These are phyloP conservation scores for Hirundo rustica DNA, from an alignment of 2,797 vertebrate species.

Conservation along the genomic window DNA sequence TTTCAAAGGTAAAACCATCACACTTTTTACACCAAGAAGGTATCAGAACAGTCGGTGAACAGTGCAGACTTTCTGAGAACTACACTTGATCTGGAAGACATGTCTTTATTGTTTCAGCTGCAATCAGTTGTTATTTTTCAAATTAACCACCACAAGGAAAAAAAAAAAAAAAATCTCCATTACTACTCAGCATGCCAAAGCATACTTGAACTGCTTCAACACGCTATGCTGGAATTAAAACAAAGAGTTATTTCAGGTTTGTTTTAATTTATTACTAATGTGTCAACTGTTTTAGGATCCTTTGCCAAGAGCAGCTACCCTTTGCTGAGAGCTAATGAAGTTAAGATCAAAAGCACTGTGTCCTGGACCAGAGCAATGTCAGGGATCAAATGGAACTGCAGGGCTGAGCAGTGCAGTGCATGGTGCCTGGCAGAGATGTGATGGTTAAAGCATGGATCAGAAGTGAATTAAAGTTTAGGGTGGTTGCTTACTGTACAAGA, in stretches of 20 bases:
- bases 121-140: background rate
- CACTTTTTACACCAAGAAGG: background rate
- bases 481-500: background rate
- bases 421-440: accelerated
- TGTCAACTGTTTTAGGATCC: background rate
- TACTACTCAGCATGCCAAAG: slow-evolving; percentile 19
- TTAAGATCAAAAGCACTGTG: slow-evolving; percentile 5
- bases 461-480: background rate
- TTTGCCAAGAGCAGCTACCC: background rate
- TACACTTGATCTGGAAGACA: background rate
- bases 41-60: background rate
- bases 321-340: background rate
- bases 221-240: slow-evolving; percentile 19
- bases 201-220: slow-evolving; percentile 28
- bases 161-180: background rate
- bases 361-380: background rate
- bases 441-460: background rate
- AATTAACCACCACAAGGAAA: background rate
- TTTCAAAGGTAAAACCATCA: background rate
- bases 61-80: background rate
- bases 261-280: slow-evolving; percentile 35
- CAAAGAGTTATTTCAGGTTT: slow-evolving; percentile 37
- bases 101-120: background rate
- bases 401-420: background rate
- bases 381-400: background rate